These are phyloP conservation scores for Sanderia malayensis DNA, from an alignment of 30 jellyfish, hydroid and myxozoan genomes.

Conservation along the genomic window DNA sequence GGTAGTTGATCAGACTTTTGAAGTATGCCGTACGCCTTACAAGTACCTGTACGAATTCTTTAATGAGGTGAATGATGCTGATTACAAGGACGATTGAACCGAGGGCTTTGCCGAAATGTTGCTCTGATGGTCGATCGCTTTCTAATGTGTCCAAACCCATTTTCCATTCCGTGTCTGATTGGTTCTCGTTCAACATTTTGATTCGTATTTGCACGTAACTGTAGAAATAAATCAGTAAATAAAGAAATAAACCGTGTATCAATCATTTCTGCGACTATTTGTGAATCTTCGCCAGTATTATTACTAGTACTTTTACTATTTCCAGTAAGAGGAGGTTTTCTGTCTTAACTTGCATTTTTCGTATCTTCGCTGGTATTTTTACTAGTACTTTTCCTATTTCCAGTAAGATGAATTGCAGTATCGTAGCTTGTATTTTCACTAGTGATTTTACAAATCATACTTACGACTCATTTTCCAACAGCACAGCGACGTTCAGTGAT, in stretches of 20 bases:
- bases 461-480: conserved; percentile 26
- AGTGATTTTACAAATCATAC: no score
- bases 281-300: no score
- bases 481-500: conserved; percentile 21
- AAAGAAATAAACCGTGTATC: no score
- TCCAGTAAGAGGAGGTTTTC: no score
- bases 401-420: no score
- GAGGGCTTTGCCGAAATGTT: conserved; percentile 24
- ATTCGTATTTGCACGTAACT: conserved; percentile 2
- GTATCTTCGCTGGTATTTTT: no score
- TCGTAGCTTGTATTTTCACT: no score
- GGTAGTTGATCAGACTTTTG: conserved; percentile 21
- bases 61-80: conserved; percentile 23
- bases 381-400: no score
- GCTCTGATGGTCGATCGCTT: neutral
- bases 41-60: conserved; percentile 29
- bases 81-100: conserved; percentile 18
- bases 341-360: no score
- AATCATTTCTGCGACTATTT: no score
- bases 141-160: neutral
- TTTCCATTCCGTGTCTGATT: neutral
- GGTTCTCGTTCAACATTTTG: neutral
- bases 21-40: conserved; percentile 29
- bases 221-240: neutral
- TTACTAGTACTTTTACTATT: no score